Conservation (phyloP, 2,797 vertebrate genomes). For the Anabacerthia variegaticeps region DNA sequence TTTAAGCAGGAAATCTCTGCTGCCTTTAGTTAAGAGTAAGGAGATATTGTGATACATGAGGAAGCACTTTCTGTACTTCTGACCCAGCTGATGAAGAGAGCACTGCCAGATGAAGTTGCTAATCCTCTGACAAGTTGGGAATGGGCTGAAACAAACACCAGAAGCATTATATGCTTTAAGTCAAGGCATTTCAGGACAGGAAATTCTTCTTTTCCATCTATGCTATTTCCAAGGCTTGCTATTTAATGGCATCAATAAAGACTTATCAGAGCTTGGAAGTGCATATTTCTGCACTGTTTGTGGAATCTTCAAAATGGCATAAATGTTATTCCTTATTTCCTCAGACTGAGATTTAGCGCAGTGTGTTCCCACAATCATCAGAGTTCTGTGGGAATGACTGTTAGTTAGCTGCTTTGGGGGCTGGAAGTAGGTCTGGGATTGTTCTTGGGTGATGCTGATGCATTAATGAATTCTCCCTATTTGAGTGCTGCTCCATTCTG, state of each 20-base stretch:
- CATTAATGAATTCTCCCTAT: neutral
- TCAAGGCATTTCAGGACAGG: neutral
- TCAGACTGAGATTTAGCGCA: neutral
- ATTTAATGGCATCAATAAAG: neutral
- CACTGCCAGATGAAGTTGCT: neutral
- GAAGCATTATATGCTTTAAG: neutral
- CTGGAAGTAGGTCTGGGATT: neutral
- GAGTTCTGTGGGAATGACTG: neutral
- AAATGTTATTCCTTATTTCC: neutral
- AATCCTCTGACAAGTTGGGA: neutral
- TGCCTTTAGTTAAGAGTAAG: neutral
- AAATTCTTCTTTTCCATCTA: neutral
- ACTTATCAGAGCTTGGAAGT: neutral
- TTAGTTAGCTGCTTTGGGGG: neutral
- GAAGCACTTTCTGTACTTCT: neutral
- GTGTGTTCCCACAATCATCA: rapidly evolving
- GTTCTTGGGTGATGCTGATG: neutral
- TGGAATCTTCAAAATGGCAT: neutral
- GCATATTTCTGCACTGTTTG: neutral
- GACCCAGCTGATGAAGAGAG: neutral
- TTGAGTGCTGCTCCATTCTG: neutral
- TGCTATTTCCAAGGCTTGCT: neutral
- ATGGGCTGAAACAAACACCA: neutral
- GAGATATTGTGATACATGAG: neutral
- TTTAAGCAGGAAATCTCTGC: neutral